Evolutionary conservation across 2,888 invertebrate species (phyloP), one percentile per base, ranked within the genome.

Genomic region (Malthinus flaveolus): DNA sequence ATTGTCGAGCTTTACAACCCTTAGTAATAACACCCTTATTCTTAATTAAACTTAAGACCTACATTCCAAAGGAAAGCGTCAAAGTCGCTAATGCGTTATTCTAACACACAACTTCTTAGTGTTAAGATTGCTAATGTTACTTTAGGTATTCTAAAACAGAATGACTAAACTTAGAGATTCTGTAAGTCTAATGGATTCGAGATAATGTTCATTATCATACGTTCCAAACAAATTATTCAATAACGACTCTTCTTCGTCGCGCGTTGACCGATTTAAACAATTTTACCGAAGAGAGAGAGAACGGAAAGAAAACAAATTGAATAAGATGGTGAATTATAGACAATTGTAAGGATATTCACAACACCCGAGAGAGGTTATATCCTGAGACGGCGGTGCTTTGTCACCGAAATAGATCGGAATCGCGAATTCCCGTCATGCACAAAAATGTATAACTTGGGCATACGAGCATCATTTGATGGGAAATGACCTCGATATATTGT

Each of bases 131-230:
- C 74, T 76, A 75, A 74, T 74, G 75, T 73, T 72, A 71, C 73
- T 73, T 76, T 74, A 73, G 75, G 71, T 74, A 77, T 75, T 76
- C 76, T 74, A 72, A 78, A 78, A 78, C 76, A 72, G 77, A 78
- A 78, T 78, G 75, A 75, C 72, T 77, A 76, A 77, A 77, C 75
- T 77, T 76, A 73, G 74, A 74, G 74, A 74, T 75, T 74, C 73
- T 72, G 73, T 73, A 73, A 66, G 66, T 67, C 73, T 76, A 76
- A 75, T 75, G 75, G 75, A 73, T 70, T 69, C 66, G 68, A 57
- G 57, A 58, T 56, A 60, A 60, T 59, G 55, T 59, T 44, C 48
- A 42, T 32, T 15, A 23, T 23, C 13, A 42, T 42, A 42, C 5
- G 23, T 5, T 23, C 23, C 5, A 23, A 23, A 23, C 23, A 23